Percentiles rank a stretch among this genome's conserved stretches.
Conservation (phyloP, 2,113 vertebrate genomes). For the Cinclus mexicanus region DNA sequence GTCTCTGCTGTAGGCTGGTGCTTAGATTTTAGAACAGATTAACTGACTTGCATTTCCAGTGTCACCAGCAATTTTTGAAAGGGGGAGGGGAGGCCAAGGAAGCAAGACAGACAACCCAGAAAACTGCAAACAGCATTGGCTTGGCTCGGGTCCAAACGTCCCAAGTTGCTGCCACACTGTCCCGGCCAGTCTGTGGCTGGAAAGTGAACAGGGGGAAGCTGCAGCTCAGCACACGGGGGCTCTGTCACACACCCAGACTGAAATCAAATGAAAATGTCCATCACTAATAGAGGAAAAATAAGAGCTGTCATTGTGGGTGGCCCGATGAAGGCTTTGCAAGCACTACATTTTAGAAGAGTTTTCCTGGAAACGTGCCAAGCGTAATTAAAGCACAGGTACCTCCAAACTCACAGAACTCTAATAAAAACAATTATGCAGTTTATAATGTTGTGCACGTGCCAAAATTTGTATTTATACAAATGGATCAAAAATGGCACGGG, state of each 20-base stretch:
- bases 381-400: constrained; percentile 72
- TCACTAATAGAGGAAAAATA: constrained; percentile 60
- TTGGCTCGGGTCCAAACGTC: constrained; percentile 36
- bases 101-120: constrained; percentile 39
- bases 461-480: constrained; percentile 59
- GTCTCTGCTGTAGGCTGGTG: neutral
- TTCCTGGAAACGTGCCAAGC: constrained; percentile 58
- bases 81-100: constrained; percentile 10
- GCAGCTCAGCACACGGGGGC: neutral
- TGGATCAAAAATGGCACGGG: constrained; percentile 44
- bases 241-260: constrained; percentile 29
- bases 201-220: constrained; percentile 48
- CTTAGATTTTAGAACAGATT: constrained; percentile 44
- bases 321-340: constrained; percentile 40
- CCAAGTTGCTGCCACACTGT: constrained; percentile 8
- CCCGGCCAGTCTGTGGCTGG: constrained; percentile 9
- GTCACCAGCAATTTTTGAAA: neutral
- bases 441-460: constrained; percentile 45
- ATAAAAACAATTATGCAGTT: constrained; percentile 68
- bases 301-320: constrained; percentile 71
- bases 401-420: constrained; percentile 67
- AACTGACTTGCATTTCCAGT: constrained; percentile 35
- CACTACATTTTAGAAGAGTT: constrained; percentile 62
- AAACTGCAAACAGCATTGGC: neutral
- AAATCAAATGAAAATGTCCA: constrained; percentile 64